These are phyloP conservation scores for Nesometra sesokonis DNA, from an alignment of 35 echinoderm and acorn worm species.

Conservation along the genomic window DNA sequence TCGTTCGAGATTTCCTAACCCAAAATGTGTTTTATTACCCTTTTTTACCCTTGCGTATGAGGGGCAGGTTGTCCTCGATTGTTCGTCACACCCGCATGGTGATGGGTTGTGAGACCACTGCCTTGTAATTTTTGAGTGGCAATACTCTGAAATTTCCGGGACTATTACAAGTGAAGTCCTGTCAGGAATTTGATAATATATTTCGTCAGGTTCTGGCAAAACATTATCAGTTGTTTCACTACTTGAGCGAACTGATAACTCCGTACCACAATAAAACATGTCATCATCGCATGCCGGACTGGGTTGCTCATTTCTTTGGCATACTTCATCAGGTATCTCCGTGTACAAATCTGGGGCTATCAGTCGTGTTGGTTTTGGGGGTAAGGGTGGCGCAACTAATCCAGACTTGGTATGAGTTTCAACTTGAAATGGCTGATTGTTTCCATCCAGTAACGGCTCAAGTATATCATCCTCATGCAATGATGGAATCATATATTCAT, in stretches of 20 bases:
- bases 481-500: background rate
- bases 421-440: background rate
- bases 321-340: background rate
- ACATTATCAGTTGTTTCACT: background rate
- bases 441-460: background rate
- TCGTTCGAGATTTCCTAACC: background rate
- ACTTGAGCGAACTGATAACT: background rate
- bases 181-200: background rate
- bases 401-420: background rate
- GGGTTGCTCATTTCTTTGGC: background rate
- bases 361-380: background rate
- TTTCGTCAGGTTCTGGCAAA: background rate
- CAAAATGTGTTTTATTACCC: background rate
- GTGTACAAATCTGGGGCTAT: background rate
- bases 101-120: background rate
- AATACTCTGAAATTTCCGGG: background rate
- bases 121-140: background rate
- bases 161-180: background rate
- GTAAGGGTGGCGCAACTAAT: background rate
- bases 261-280: background rate
- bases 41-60: background rate
- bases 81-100: background rate
- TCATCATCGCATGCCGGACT: background rate
- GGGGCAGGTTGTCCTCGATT: background rate
- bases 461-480: background rate